phyloP scores from a whole-genome alignment of 1,140 invertebrate genomes.

The Cyphomyrmex costatus region DNA sequence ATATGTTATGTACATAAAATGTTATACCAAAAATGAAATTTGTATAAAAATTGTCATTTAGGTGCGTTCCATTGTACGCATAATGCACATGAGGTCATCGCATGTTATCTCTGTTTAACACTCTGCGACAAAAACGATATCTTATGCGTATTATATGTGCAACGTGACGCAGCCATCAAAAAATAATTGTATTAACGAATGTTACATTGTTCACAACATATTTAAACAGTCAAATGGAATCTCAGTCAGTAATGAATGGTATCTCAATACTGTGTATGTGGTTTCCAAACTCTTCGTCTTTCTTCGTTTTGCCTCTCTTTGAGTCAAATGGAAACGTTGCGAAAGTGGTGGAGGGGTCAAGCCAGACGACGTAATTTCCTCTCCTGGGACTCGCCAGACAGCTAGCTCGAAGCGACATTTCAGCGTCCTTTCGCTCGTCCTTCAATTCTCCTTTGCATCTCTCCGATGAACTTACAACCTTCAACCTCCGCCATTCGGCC shows the following conservation, averaged over 20 bases:
- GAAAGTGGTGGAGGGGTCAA: conserved; percentile 77
- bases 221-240: no score
- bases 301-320: conserved; percentile 15
- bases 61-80: no score
- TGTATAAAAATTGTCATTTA: neutral
- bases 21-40: conserved; percentile 4
- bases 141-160: no score
- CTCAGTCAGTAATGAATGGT: neutral
- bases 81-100: no score
- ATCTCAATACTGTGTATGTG: neutral
- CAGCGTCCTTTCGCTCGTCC: conserved; percentile 76
- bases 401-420: conserved; percentile 74
- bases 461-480: conserved; percentile 79
- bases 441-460: conserved; percentile 56
- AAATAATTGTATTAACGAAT: neutral
- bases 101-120: no score
- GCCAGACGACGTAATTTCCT: conserved; percentile 84
- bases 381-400: conserved; percentile 73
- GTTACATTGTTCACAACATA: neutral
- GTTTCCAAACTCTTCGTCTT: neutral
- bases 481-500: conserved; percentile 76
- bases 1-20: neutral
- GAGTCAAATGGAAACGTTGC: conserved; percentile 60
- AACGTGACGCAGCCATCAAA: neutral
- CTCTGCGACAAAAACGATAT: no score